phyloP scores from a whole-genome alignment of 2,888 invertebrate species.

The Drosophila flavopinicola region DNA sequence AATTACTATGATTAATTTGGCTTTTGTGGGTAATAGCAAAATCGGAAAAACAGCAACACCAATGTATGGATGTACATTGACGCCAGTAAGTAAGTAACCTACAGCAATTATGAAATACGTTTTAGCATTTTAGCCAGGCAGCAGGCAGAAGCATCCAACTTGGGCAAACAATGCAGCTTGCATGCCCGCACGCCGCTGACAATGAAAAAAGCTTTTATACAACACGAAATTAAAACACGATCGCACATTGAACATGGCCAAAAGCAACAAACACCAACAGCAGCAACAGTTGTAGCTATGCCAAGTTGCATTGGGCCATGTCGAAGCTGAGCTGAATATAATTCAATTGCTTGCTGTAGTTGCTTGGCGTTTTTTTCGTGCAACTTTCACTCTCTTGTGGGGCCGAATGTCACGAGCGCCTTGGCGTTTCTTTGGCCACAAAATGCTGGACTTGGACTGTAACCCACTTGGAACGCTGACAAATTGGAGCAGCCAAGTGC shows the following conservation, averaged over 20 bases:
- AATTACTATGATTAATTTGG: conserved; percentile 76
- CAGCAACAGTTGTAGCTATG: conserved; percentile 30
- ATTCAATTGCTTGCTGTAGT: conserved; percentile 50
- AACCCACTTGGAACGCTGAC: conserved; percentile 61
- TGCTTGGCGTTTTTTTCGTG: conserved; percentile 50
- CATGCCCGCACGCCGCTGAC: conserved; percentile 78
- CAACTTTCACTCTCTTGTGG: conserved; percentile 77
- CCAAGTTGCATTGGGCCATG: conserved; percentile 73
- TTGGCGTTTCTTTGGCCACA: conserved; percentile 59
- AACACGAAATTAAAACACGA: conserved; percentile 80
- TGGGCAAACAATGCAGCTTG: conserved; percentile 58
- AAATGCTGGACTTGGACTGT: conserved; percentile 50
- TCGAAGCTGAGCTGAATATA: conserved; percentile 76
- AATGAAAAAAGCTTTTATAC: conserved; percentile 71
- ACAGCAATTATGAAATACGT: conserved; percentile 74
- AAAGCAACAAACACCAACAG: conserved; percentile 29
- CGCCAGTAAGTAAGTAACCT: conserved; percentile 49
- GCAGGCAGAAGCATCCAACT: conserved; percentile 47
- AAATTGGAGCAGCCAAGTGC: conserved; percentile 74
- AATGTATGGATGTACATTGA: conserved; percentile 59
- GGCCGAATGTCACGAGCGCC: conserved; percentile 70
- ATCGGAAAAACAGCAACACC: conserved; percentile 15
- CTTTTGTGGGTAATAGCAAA: conserved; percentile 23
- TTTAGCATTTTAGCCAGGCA: conserved; percentile 69
- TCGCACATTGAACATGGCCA: conserved; percentile 70